A percentile compares a stretch with the other conserved stretches of the same genome.
Evolutionary conservation across 2,113 vertebrate genomes (phyloP).

Genomic region (Numenius arquata): DNA sequence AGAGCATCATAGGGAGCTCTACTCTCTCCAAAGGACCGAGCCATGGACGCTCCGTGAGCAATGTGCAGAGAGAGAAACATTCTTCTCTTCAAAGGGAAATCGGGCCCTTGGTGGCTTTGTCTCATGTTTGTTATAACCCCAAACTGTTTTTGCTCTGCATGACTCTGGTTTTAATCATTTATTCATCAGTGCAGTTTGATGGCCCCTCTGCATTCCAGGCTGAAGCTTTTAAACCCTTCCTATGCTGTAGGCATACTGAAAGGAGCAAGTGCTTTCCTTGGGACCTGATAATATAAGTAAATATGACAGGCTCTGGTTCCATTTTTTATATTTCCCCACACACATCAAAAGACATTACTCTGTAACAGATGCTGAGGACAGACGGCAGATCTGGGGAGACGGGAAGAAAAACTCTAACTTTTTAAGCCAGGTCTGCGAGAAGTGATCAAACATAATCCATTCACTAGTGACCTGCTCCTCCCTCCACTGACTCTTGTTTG

Average conservation of each 20-base stretch:
- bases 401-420: conserved; percentile 36
- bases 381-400: conserved; percentile 58
- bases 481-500: background rate
- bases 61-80: background rate
- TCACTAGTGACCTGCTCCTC: conserved; percentile 1
- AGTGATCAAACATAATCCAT: conserved; percentile 41
- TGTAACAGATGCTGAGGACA: conserved; percentile 65
- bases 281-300: conserved; percentile 64
- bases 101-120: background rate
- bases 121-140: conserved; percentile 46
- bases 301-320: conserved; percentile 65
- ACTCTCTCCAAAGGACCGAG: background rate
- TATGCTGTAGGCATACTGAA: conserved; percentile 55
- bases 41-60: background rate
- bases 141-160: conserved; percentile 13
- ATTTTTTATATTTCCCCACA: conserved; percentile 27
- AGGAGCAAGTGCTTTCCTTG: conserved; percentile 62
- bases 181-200: conserved; percentile 52
- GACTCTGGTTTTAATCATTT: conserved; percentile 68
- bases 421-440: conserved; percentile 45
- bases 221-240: conserved; percentile 63
- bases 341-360: conserved; percentile 69
- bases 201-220: conserved; percentile 48
- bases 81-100: conserved; percentile 33
- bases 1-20: background rate